Conservation (phyloP, 2,113 vertebrate genomes). For the Thamnaconus septentrionalis region DNA sequence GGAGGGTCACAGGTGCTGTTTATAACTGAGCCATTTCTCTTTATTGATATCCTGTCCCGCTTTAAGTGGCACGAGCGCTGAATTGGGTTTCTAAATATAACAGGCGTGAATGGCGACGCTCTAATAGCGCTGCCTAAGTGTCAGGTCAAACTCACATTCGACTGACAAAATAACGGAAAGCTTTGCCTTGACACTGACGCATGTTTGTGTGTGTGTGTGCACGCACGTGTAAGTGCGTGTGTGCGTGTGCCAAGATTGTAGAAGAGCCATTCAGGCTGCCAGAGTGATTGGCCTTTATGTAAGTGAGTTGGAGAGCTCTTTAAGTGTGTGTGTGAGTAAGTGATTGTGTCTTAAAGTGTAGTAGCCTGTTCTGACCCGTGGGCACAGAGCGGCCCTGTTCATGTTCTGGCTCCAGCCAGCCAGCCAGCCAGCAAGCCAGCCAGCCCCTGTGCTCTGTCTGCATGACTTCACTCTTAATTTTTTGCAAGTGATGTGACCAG, state of each 20-base stretch:
- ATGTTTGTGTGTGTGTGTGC: background rate
- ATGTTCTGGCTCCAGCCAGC: slow-evolving; percentile 2
- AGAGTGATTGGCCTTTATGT: slow-evolving; percentile 38
- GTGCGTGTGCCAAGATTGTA: slow-evolving; percentile 32
- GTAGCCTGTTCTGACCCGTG: slow-evolving; percentile 8
- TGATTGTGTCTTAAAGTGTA: slow-evolving; percentile 21
- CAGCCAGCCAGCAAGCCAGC: no score
- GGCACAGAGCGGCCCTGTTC: background rate
- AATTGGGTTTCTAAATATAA: slow-evolving; percentile 57
- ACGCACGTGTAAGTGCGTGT: background rate
- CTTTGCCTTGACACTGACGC: slow-evolving; percentile 4
- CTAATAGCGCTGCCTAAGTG: slow-evolving; percentile 7
- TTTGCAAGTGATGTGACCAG: no score
- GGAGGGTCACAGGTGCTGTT: slow-evolving; percentile 45
- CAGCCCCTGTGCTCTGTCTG: no score
- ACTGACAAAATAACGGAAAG: slow-evolving; percentile 5
- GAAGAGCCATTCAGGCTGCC: slow-evolving; percentile 32
- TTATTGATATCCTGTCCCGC: slow-evolving; percentile 53
- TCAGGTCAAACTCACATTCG: slow-evolving; percentile 23
- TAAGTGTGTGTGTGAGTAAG: slow-evolving; percentile 28
- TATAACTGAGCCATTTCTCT: slow-evolving; percentile 21
- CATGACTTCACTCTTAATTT: no score
- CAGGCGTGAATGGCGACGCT: slow-evolving; percentile 27
- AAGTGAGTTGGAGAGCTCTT: slow-evolving; percentile 36
- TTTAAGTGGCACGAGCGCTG: slow-evolving; percentile 53